Conservation (phyloP, 2,113 vertebrate species). For the Verasper variegatus region DNA sequence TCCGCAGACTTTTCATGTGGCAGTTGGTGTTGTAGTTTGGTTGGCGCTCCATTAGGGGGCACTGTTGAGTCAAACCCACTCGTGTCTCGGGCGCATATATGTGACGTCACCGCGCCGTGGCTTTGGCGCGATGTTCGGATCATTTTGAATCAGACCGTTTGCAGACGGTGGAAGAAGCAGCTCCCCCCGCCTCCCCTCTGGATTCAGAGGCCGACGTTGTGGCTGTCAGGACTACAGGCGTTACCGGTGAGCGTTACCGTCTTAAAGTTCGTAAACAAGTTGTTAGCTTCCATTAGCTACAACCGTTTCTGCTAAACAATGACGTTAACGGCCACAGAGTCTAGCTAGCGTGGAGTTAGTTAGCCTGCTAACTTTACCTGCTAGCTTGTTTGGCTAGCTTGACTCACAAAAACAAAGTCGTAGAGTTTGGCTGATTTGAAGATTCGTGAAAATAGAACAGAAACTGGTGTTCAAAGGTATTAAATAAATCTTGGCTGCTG, state of each 20-base stretch:
- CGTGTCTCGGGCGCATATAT: background rate
- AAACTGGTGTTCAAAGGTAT: no score
- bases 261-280: background rate
- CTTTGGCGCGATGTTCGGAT: conserved; percentile 70
- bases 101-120: conserved; percentile 43
- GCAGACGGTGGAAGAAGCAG: background rate
- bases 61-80: background rate
- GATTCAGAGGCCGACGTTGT: background rate
- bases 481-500: no score
- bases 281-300: accelerated
- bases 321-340: background rate
- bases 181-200: accelerated
- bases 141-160: conserved; percentile 71
- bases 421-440: no score
- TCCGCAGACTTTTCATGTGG: no score
- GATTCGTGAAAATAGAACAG: no score
- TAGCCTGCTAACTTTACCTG: conserved; percentile 19
- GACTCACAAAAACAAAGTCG: background rate
- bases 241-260: conserved; percentile 16
- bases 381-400: background rate
- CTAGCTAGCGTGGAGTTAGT: background rate
- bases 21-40: background rate
- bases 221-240: background rate
- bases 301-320: background rate
- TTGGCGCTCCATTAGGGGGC: conserved; percentile 15